phyloP scores from a whole-genome alignment of 1,140 invertebrate genomes.

The Propsilocerus akamusi region DNA sequence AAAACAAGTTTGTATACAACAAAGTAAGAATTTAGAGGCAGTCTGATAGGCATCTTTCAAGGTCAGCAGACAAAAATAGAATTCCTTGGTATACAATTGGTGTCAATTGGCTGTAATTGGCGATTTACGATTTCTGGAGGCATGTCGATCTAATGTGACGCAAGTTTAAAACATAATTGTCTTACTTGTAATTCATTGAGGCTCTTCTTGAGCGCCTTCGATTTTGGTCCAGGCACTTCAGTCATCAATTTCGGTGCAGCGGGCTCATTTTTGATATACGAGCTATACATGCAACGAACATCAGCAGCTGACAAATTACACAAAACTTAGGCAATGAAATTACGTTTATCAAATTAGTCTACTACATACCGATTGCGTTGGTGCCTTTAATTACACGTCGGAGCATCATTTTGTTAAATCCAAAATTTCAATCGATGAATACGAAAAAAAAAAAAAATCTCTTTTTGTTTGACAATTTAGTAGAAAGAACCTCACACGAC shows the following conservation, averaged over 20 bases:
- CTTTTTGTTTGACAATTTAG: too few relatives aligned
- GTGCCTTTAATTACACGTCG: background rate
- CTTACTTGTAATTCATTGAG: conserved; percentile 32
- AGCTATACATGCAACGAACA: background rate
- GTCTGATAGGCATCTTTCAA: background rate
- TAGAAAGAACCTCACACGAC: too few relatives aligned
- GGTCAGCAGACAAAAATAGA: background rate
- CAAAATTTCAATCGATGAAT: too few relatives aligned
- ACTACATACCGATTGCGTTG: background rate
- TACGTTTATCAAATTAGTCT: background rate
- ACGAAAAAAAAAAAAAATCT: too few relatives aligned
- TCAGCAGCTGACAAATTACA: background rate
- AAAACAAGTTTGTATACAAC: background rate
- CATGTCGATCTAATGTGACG: too few relatives aligned
- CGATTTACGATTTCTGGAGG: background rate
- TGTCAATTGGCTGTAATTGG: background rate
- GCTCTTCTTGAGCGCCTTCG: conserved; percentile 35
- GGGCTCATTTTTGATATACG: conserved; percentile 29
- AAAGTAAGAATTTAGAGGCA: background rate
- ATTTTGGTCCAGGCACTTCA: conserved; percentile 49
- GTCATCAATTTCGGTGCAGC: conserved; percentile 39
- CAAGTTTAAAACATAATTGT: too few relatives aligned
- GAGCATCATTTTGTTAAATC: background rate
- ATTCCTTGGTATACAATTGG: background rate
- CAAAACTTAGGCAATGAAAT: background rate